Base-by-base conservation (phyloP, 2,888 invertebrate genomes). In the Apodemia mormo region DNA sequence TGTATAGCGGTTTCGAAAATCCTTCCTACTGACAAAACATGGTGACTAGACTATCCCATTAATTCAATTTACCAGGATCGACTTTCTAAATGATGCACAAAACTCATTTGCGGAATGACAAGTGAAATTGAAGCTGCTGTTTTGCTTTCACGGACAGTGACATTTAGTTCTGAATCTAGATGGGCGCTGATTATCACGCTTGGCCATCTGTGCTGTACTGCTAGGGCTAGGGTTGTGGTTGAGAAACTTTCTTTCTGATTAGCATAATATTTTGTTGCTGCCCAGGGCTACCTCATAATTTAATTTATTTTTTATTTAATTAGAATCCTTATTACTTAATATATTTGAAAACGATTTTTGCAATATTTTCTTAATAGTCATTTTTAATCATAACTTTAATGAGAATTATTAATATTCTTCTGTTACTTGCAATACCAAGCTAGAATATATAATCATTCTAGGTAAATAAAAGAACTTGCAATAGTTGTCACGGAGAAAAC, bases 61-160 rank as follows among this genome's bases (percentile, higher is more conserved):
- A 84, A 86, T 88, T 87, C 83, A 86, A 86, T 88, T 86, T 83
- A 81, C 85, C 76, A 80, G 81, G 82, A 81, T 83, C 77, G 81
- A 82, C 90, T 91, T 90, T 91, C 91, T 88, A 90, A 90, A 87
- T 86, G 87, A 90, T 89, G 89, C 81, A 87, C 89, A 82, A 87
- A 89, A 85, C 85, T 87, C 88, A 92, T 91, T 91, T 88, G 85
- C 81, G 79, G 82, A 86, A 87, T 90, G 87, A 89, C 89, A 86
- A 89, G 88, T 85, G 86, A 87, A 86, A 89, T 82, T 85, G 83
- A 82, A 77, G 77, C 79, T 78, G 79, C 78, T 77, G 76, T 76
- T 72, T 79, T 76, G 82, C 90, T 90, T 89, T 90, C 88, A 76
- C 87, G 73, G 80, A 73, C 83, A 81, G 78, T 85, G 83, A 86